Base-by-base conservation (phyloP, 2,113 vertebrate genomes). In the Oncorhynchus clarkii region DNA sequence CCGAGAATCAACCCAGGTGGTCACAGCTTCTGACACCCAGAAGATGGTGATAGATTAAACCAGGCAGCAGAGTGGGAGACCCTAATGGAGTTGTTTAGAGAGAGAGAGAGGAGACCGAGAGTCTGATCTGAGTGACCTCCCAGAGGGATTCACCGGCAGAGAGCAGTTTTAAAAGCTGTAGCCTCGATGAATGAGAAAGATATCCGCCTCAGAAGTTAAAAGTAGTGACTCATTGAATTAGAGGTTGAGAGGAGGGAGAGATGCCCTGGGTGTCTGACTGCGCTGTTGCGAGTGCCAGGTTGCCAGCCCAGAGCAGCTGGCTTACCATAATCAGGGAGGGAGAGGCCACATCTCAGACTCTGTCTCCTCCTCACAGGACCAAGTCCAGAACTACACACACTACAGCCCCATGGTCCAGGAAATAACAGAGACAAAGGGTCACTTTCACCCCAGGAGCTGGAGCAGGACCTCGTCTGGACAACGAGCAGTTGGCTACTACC, bases 141-240 rank as follows among this genome's bases (percentile, higher is more conserved):
- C 73, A 72, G 75, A 80, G 76, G 9, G 64, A 70, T 59, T 77
- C 9, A 0, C 67, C 1, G 6, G 16, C 62, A 34, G 70, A 54
- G 74, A 78, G 77, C 59, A 34, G 77, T 72, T 88, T 85, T 78
- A 80, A 68, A 82, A 83, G 82, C 77, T 4, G 34, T 68, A 68
- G 73, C 65, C 45, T 31, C 62, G 84, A 90, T 86, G 62, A 77
- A 67, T 79, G 79, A 77, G 51, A 26, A 71, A 80, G 82, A 87
- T 86, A 84, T 80, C 79, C 73, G 64, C 81, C 86, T 82, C 27
- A 77, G 72, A 84, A 80, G 87, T 86, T 82, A 75, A 75, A 85
- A 88, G 82, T 74, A 77, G 73, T 72, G 80, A 84, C 80, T 80
- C 13, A 34, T 76, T 65, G 78, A 82, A 86, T 88, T 78, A 86